Evolutionary conservation across 1,140 invertebrate species (phyloP).

Genomic region (Conopomorpha cramerella): DNA sequence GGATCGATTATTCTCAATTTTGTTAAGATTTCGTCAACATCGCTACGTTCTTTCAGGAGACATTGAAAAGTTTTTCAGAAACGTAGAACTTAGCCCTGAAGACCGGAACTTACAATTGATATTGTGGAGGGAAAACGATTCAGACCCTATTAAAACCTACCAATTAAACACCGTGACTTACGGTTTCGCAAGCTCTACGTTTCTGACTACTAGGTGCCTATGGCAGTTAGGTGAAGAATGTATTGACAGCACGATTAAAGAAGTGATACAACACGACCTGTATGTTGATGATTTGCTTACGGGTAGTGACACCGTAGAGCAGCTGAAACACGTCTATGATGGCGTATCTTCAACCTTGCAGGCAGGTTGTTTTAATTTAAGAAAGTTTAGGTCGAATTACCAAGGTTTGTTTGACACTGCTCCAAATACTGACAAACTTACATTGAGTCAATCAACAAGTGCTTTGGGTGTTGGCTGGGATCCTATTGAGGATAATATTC

Average conservation of each 20-base stretch:
- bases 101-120: constrained; percentile 27
- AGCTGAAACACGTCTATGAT: too few relatives aligned
- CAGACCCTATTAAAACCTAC: constrained; percentile 10
- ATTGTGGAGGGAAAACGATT: constrained; percentile 23
- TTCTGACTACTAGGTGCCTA: constrained; percentile 23
- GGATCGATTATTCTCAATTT: constrained; percentile 22
- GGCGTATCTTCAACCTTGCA: too few relatives aligned
- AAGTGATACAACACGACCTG: constrained; percentile 31
- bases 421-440: constrained; percentile 16
- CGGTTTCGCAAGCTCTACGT: constrained; percentile 25
- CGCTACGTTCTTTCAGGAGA: constrained; percentile 24
- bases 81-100: constrained; percentile 8
- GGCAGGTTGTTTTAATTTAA: too few relatives aligned
- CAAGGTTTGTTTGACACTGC: too few relatives aligned
- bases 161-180: constrained; percentile 20
- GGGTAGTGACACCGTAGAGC: too few relatives aligned
- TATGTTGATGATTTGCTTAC: constrained; percentile 55
- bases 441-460: constrained; percentile 4
- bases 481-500: constrained; percentile 7
- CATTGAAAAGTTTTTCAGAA: constrained; percentile 23
- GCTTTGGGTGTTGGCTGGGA: constrained; percentile 11
- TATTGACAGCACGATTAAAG: constrained; percentile 10
- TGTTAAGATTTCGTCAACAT: constrained; percentile 25
- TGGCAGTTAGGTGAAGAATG: constrained; percentile 21
- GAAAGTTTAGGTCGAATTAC: too few relatives aligned